Percentiles rank a stretch among this genome's conserved stretches.
Evolutionary conservation across 2,113 vertebrate genomes (phyloP).

Genomic region (Lepisosteus oculatus): DNA sequence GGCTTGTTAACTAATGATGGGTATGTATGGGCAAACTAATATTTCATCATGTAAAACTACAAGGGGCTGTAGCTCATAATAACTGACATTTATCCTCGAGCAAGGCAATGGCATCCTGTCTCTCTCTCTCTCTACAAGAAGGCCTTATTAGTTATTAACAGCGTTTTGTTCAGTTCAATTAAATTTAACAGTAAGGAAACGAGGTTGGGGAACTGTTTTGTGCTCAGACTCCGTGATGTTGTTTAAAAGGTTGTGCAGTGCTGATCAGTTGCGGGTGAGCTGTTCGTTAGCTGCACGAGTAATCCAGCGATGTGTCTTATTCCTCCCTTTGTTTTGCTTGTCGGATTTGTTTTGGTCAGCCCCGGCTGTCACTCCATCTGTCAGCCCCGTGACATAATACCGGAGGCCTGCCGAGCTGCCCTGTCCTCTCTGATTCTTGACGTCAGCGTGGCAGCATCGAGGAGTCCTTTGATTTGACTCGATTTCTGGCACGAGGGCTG

Average conservation of each 20-base stretch:
- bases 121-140: too few relatives aligned
- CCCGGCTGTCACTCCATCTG: slow-evolving; percentile 63
- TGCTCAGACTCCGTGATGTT: too few relatives aligned
- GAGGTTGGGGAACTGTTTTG: too few relatives aligned
- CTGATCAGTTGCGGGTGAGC: neutral
- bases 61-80: too few relatives aligned
- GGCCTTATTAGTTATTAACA: too few relatives aligned
- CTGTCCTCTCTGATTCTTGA: slow-evolving; percentile 11
- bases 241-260: neutral
- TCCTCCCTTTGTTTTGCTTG: slow-evolving; percentile 48
- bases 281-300: slow-evolving; percentile 16
- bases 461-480: slow-evolving; percentile 12
- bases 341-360: slow-evolving; percentile 51
- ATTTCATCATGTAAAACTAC: too few relatives aligned
- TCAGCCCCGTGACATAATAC: slow-evolving; percentile 36
- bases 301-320: slow-evolving; percentile 27
- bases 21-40: too few relatives aligned
- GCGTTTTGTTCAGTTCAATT: too few relatives aligned
- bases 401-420: slow-evolving; percentile 30
- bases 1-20: too few relatives aligned
- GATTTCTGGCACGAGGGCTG: slow-evolving; percentile 10
- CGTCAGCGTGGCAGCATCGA: slow-evolving; percentile 12
- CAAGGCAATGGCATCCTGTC: too few relatives aligned
- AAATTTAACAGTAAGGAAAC: too few relatives aligned
- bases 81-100: too few relatives aligned